Evolutionary conservation across 1,140 invertebrate species (phyloP).

Genomic region (Aplysia californica): DNA sequence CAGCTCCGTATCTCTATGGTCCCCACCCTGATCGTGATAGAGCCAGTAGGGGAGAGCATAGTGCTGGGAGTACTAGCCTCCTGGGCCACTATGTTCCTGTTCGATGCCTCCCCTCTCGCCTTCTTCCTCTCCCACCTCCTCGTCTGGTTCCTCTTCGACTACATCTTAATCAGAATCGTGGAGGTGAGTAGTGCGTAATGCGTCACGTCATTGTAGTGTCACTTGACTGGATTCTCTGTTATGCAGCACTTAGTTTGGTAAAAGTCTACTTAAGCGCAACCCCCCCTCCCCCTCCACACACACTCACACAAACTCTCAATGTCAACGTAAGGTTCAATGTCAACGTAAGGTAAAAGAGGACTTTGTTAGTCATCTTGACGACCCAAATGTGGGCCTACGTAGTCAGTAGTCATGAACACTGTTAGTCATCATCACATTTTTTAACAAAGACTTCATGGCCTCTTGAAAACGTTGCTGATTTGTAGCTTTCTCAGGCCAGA

Average conservation of each 20-base stretch:
- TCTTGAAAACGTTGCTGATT: no score
- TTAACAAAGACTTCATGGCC: no score
- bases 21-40: slow-evolving; percentile 90
- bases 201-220: neutral
- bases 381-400: no score
- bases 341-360: no score
- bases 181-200: slow-evolving; percentile 72
- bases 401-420: no score
- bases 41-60: slow-evolving; percentile 96
- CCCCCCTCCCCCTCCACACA: no score
- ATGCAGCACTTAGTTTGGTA: neutral
- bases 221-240: neutral
- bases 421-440: no score
- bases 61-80: slow-evolving; percentile 86
- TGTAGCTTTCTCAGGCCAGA: no score
- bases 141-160: slow-evolving; percentile 96
- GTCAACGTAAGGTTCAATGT: no score
- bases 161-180: slow-evolving; percentile 88
- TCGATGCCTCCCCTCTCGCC: slow-evolving; percentile 87
- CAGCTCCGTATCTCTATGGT: slow-evolving; percentile 96
- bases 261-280: neutral
- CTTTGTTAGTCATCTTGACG: no score
- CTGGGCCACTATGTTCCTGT: slow-evolving; percentile 80
- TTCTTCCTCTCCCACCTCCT: slow-evolving; percentile 94
- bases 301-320: neutral